phyloP scores from a whole-genome alignment of 1,140 invertebrate species.

The Hyphantria cunea region DNA sequence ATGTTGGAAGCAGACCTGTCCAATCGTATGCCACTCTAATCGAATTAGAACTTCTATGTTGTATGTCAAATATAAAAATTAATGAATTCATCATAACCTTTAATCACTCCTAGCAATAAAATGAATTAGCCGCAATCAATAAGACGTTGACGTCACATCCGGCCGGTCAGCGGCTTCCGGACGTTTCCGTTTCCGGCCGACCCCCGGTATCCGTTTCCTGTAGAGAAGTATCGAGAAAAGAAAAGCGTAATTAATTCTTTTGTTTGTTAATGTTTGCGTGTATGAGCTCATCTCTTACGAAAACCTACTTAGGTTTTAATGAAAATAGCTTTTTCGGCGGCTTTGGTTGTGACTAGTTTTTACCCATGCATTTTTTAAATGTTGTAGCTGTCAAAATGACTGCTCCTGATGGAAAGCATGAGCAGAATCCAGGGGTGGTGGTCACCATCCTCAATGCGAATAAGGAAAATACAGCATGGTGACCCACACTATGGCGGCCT shows the following conservation, averaged over 20 bases:
- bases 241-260: slow-evolving; percentile 26
- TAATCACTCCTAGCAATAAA: slow-evolving; percentile 25
- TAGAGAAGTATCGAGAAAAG: slow-evolving; percentile 17
- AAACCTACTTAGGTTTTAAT: neutral
- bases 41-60: no score
- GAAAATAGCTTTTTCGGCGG: neutral
- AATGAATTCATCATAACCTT: neutral
- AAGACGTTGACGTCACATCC: slow-evolving; percentile 42
- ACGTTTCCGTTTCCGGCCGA: slow-evolving; percentile 40
- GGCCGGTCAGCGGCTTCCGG: slow-evolving; percentile 52
- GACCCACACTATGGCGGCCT: no score
- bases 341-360: no score
- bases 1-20: no score
- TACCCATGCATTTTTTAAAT: no score
- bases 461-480: no score
- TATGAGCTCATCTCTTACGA: slow-evolving; percentile 4
- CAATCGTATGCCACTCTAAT: no score
- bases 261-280: slow-evolving; percentile 21
- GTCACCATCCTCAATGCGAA: no score
- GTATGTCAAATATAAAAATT: no score
- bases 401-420: no score
- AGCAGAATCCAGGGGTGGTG: no score
- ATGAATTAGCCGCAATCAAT: slow-evolving; percentile 59
- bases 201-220: slow-evolving; percentile 38
- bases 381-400: no score